These are phyloP conservation scores for Nannoperca obscura DNA, from an alignment of 2,797 vertebrate genomes.

Conservation along the genomic window DNA sequence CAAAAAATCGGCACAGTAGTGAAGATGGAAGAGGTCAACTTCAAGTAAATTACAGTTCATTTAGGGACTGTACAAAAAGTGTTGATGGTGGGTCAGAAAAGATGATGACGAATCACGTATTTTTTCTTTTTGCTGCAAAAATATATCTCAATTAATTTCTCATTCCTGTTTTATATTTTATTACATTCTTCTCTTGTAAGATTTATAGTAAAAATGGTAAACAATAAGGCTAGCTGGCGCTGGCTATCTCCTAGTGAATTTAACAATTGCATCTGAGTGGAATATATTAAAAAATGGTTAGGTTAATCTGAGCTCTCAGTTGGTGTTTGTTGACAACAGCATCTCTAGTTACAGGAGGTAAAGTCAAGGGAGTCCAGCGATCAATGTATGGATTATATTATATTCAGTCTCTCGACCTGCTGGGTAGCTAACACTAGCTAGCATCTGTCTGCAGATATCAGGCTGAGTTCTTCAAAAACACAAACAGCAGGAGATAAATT, in stretches of 20 bases:
- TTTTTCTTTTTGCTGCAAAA: not conserved
- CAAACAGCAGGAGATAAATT: not conserved
- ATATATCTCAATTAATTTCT: not conserved
- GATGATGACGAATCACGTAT: not conserved
- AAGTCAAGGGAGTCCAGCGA: not conserved
- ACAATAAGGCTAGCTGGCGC: no score
- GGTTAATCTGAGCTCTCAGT: not conserved
- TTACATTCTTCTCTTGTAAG: not conserved
- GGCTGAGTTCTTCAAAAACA: not conserved
- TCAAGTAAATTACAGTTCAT: constrained; percentile 46
- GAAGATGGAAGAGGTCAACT: constrained; percentile 46
- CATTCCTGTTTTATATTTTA: not conserved
- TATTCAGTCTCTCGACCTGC: not conserved
- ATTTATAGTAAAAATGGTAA: no score
- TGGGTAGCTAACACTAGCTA: not conserved
- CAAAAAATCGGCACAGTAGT: constrained; percentile 61
- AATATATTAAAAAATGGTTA: not conserved
- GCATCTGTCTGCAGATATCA: not conserved
- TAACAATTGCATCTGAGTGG: not conserved
- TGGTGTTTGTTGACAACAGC: not conserved
- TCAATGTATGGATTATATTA: not conserved
- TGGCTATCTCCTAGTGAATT: no score
- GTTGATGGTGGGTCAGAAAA: not conserved
- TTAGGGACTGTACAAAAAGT: constrained; percentile 18
- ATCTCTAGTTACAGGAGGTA: not conserved